Evolutionary conservation across 30 jellyfish, hydroid and myxozoan genomes (phyloP), one percentile per base, ranked within the genome.

Genomic region (Rhopilema esculentum): DNA sequence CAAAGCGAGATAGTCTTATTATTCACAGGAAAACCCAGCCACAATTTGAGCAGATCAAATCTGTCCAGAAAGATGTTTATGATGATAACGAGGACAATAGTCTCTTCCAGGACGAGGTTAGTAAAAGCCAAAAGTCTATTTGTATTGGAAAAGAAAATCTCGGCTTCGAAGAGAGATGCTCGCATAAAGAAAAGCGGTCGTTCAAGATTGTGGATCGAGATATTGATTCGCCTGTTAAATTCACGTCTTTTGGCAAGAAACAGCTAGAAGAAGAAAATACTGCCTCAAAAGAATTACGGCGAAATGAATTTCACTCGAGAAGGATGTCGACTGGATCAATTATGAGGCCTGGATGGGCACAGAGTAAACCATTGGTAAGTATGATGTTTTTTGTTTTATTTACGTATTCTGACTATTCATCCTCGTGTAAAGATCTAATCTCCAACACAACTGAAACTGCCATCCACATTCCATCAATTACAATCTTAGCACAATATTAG

Each of bases 311-410:
- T 40, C 84, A 73, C 27, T 82, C 66, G 49, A 68, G 94, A 24
- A 85, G 94, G 53, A 73, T 85, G 88, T 85, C 94, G 18, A 85
- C 94, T 12, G 94, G 94, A 28, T 72, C 93, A 30, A 84, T 84
- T 8, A 29, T 68, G 28, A 84, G 84, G 27, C 6, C 88, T 17
- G 94, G 71, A 20, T 27, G 79, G 88, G 68, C 83, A 15, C 75
- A 62, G 65, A 24, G 75, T 53, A 85, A 61, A 33, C 26, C 88
- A 31, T 72, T 63, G 72, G 94, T 85, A 33, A 85, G 94, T 85
- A 27, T 62, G 72, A 24, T 4, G 8, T 27, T 17, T n/a, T n/a
- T n/a, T n/a, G n/a, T n/a, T n/a, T n/a, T n/a, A n/a, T n/a, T n/a
- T n/a, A n/a, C n/a, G n/a, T n/a, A n/a, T n/a, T n/a, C n/a, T n/a